These are phyloP conservation scores for Chrysopilus asiliformis DNA, from an alignment of 2,888 invertebrate species.

Conservation along the genomic window DNA sequence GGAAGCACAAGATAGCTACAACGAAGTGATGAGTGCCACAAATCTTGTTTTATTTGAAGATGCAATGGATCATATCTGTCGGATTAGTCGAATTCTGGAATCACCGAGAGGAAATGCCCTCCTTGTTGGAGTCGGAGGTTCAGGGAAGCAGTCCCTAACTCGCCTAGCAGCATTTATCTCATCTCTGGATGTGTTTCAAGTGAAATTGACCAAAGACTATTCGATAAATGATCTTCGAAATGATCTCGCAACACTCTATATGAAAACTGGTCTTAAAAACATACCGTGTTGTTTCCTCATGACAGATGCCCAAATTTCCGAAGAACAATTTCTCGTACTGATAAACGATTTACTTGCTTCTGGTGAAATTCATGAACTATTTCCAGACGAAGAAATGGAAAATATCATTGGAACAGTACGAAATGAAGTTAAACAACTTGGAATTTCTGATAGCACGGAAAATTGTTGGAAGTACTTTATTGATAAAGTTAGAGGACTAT, in stretches of 20 bases:
- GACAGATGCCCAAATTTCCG: conserved; percentile 86
- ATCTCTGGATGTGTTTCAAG: conserved; percentile 82
- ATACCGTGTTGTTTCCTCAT: conserved; percentile 77
- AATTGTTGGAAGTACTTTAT: conserved; percentile 95
- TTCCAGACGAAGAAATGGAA: conserved; percentile 83
- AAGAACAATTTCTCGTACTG: conserved; percentile 79
- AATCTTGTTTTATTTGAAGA: conserved; percentile 90
- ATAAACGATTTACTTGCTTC: conserved; percentile 89
- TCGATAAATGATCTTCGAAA: conserved; percentile 64
- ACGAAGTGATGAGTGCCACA: conserved; percentile 83
- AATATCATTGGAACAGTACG: conserved; percentile 65
- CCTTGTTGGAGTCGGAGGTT: conserved; percentile 87
- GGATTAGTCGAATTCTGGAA: conserved; percentile 86
- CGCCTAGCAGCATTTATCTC: conserved; percentile 82
- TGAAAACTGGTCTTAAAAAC: conserved; percentile 76
- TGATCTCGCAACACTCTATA: conserved; percentile 60
- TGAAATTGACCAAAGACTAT: conserved; percentile 83
- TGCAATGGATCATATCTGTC: conserved; percentile 84
- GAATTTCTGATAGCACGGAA: conserved; percentile 72
- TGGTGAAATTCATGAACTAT: conserved; percentile 83
- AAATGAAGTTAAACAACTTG: conserved; percentile 67
- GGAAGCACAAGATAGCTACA: conserved; percentile 73
- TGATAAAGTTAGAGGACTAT: conserved; percentile 64
- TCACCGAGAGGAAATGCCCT: conserved; percentile 84
- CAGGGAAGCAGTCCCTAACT: conserved; percentile 85